Conservation (phyloP, 2,888 invertebrate genomes). For the Cepaea hortensis region DNA sequence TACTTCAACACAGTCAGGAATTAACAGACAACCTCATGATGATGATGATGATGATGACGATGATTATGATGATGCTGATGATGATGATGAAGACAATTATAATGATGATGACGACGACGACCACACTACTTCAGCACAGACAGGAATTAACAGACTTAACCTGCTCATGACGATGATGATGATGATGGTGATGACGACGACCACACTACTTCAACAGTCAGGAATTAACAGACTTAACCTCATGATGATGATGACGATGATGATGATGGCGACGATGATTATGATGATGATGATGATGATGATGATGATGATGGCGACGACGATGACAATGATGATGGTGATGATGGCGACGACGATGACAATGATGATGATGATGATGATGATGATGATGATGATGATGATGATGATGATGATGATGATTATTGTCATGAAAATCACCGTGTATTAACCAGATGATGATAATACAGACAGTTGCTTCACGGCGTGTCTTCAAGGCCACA, state of each 20-base stretch:
- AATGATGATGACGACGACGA: too few relatives aligned
- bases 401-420: constrained; percentile 30
- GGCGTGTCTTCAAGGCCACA: too few relatives aligned
- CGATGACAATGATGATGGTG: constrained; percentile 3
- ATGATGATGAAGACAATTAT: too few relatives aligned
- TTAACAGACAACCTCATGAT: too few relatives aligned
- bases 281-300: constrained; percentile 5
- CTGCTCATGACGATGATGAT: constrained; percentile 36
- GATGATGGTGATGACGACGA: constrained; percentile 30
- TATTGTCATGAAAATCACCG: too few relatives aligned
- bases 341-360: constrained; percentile 8
- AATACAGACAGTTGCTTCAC: too few relatives aligned
- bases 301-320: not conserved
- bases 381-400: constrained; percentile 10
- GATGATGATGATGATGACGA: too few relatives aligned
- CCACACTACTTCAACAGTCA: not conserved
- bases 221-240: not conserved
- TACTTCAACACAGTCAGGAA: too few relatives aligned
- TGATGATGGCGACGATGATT: constrained; percentile 11
- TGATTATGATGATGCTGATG: too few relatives aligned
- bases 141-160: too few relatives aligned
- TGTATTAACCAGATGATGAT: too few relatives aligned
- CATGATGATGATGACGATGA: not conserved
- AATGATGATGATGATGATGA: constrained; percentile 13
- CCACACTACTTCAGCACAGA: too few relatives aligned